A percentile compares a stretch with the other conserved stretches of the same genome.
These are phyloP conservation scores for Pollenia angustigena DNA, from an alignment of 2,888 invertebrate species.

Conservation along the genomic window DNA sequence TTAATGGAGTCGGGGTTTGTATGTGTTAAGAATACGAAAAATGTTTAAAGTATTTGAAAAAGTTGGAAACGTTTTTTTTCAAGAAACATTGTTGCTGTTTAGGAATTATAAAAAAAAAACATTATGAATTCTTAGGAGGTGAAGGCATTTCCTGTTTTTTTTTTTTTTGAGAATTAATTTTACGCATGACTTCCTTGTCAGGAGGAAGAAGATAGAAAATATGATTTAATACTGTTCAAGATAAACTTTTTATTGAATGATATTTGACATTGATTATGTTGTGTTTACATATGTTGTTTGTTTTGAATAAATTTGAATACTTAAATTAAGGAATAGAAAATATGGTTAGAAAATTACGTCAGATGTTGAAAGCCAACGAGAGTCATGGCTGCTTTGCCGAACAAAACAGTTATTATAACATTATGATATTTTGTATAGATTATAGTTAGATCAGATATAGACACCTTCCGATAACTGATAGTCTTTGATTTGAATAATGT, in stretches of 20 bases:
- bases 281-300: not conserved
- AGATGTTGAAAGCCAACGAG: too few relatives aligned
- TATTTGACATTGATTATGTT: not conserved
- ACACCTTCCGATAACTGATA: too few relatives aligned
- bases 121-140: not conserved
- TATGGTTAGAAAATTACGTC: too few relatives aligned
- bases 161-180: conserved; percentile 34
- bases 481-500: too few relatives aligned
- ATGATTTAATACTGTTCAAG: not conserved
- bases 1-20: not conserved
- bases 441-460: too few relatives aligned
- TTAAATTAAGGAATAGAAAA: too few relatives aligned
- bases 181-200: conserved; percentile 23
- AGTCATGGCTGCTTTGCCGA: too few relatives aligned
- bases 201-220: not conserved
- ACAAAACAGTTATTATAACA: too few relatives aligned
- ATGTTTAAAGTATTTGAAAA: not conserved
- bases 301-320: not conserved
- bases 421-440: too few relatives aligned
- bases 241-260: conserved; percentile 5
- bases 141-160: conserved; percentile 2
- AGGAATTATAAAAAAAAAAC: not conserved
- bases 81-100: not conserved
- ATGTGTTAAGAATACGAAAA: conserved; percentile 23
- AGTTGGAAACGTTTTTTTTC: not conserved